These are phyloP conservation scores for Brassicogethes aeneus DNA, from an alignment of 2,888 invertebrate species.

Conservation along the genomic window DNA sequence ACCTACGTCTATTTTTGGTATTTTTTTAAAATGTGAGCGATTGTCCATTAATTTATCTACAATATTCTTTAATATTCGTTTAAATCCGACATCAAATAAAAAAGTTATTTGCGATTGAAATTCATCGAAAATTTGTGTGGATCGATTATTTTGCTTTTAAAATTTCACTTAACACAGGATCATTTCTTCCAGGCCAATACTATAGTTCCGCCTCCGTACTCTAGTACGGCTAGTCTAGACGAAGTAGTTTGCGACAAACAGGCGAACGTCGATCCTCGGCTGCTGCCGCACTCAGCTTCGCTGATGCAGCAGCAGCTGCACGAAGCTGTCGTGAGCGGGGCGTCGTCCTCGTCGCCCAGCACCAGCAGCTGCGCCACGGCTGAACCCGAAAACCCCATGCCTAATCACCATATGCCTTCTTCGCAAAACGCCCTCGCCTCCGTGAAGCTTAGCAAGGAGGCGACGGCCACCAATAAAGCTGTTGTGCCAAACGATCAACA, in stretches of 20 bases:
- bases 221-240: conserved; percentile 65
- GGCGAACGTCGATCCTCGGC: background rate
- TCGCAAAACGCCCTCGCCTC: background rate
- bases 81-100: no score
- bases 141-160: no score
- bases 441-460: conserved; percentile 17
- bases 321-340: background rate
- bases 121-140: no score
- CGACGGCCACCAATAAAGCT: conserved; percentile 18
- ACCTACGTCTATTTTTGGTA: no score
- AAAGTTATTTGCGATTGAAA: no score
- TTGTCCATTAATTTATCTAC: no score
- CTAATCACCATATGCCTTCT: background rate
- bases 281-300: conserved; percentile 10
- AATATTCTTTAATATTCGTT: no score
- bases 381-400: background rate
- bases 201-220: conserved; percentile 76
- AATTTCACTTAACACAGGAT: background rate
- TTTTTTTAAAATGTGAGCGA: no score
- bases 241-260: conserved; percentile 42
- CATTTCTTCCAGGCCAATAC: conserved; percentile 56
- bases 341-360: background rate
- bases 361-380: background rate
- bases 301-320: conserved; percentile 18
- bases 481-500: conserved; percentile 17